Conservation (phyloP, 2,888 invertebrate genomes). For the Cremastobaeus sp. region DNA sequence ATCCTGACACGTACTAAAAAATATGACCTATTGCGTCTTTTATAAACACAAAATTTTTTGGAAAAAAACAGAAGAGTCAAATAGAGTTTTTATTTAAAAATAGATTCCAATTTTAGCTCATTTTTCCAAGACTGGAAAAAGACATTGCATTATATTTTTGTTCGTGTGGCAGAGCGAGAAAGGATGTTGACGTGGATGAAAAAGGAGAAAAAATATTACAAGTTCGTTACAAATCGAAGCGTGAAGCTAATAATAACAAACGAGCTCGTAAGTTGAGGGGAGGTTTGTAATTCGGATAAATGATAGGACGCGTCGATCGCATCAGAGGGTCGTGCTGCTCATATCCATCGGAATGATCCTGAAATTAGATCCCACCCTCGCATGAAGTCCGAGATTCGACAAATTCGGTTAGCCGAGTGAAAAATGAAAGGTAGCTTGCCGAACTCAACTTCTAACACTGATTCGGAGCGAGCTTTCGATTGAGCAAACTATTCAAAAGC, state of each 20-base stretch:
- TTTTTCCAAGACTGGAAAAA: no score
- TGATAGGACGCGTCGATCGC: constrained; percentile 71
- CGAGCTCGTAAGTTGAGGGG: constrained; percentile 69
- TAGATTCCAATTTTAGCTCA: no score
- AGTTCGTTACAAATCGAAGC: constrained; percentile 63
- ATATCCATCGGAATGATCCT: constrained; percentile 75
- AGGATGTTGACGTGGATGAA: constrained; percentile 16
- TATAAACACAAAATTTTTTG: no score
- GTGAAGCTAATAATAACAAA: constrained; percentile 74
- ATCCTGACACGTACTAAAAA: no score
- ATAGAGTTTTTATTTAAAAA: no score
- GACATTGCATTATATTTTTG: no score
- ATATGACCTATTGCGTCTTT: no score
- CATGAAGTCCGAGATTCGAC: constrained; percentile 74
- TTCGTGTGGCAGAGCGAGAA: constrained; percentile 20
- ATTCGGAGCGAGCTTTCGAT: constrained; percentile 51
- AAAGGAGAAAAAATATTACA: constrained; percentile 55
- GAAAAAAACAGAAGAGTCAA: no score
- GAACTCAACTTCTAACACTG: constrained; percentile 50
- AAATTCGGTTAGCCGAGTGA: constrained; percentile 77
- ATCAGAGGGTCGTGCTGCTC: constrained; percentile 65
- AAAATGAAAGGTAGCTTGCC: constrained; percentile 71
- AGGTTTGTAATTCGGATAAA: constrained; percentile 78
- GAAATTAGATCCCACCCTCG: constrained; percentile 77
- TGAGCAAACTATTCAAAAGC: constrained; percentile 35